phyloP scores from a whole-genome alignment of 2,888 invertebrate species.

The Cremastinae sp. region DNA sequence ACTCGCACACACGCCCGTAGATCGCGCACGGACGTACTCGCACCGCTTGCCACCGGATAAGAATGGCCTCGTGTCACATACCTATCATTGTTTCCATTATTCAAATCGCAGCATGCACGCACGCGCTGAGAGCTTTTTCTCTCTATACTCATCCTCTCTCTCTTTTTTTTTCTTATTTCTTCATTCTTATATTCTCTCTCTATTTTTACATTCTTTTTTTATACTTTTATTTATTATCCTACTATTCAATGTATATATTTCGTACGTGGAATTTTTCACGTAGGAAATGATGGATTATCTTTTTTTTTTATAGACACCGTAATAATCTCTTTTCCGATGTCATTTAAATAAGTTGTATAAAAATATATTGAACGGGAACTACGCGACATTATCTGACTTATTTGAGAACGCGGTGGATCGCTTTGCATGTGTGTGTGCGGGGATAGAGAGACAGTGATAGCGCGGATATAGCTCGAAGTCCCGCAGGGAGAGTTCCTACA shows the following conservation, averaged over 20 bases:
- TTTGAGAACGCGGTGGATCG: background rate
- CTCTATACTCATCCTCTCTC: constrained; percentile 22
- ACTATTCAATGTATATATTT: too few relatives aligned
- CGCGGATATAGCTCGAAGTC: constrained; percentile 56
- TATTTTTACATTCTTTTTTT: background rate
- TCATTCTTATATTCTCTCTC: too few relatives aligned
- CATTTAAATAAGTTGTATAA: too few relatives aligned
- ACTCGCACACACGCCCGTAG: constrained; percentile 14
- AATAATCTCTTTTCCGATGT: too few relatives aligned
- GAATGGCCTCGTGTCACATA: constrained; percentile 77
- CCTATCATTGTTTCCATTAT: constrained; percentile 79
- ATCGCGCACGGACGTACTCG: constrained; percentile 12
- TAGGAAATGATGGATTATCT: too few relatives aligned
- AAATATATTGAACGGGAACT: too few relatives aligned
- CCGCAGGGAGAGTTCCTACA: constrained; percentile 69
- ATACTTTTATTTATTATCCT: too few relatives aligned
- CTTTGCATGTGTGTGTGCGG: background rate
- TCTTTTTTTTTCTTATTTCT: constrained; percentile 15
- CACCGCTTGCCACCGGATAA: constrained; percentile 67
- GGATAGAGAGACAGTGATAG: constrained; percentile 20
- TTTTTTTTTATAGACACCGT: too few relatives aligned
- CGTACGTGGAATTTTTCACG: too few relatives aligned
- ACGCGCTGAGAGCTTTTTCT: constrained; percentile 53
- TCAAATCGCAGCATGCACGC: constrained; percentile 65
- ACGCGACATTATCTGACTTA: background rate